Evolutionary conservation across 2,888 invertebrate species (phyloP), one percentile per base, ranked within the genome.

Genomic region (Clostera curtula): DNA sequence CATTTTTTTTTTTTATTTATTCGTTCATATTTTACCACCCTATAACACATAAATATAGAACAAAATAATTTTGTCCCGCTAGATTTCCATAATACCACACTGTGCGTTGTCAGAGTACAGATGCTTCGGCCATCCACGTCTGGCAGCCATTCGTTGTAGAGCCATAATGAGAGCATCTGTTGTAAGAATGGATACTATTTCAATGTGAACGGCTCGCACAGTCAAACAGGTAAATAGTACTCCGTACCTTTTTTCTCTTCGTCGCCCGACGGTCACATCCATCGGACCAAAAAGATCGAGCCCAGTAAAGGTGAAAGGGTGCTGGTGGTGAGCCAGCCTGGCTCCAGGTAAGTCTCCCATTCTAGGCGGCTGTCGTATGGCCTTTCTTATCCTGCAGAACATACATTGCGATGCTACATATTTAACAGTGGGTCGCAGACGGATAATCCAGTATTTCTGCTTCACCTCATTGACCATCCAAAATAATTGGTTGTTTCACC

Each of bases 321-420:
- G 28, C 9, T 43, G 37, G 23, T 46, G 33, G 21, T 43, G 44
- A 0, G 42, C 40, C 24, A 52, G 2, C 0, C 49, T 24, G 1
- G 40, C 40, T 3, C 11, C 19, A 16, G 49, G 49, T 31, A 51
- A 32, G 25, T 50, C 46, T 8, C 43, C 45, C 37, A 47, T 40
- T 16, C 40, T 18, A 0, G 46, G 48, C 9, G 31, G 20, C 2
- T 19, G 7, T 4, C 45, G 48, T 14, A 43, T 48, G 0, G 43
- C 3, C 34, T 25, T 25, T n/a, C n/a, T n/a, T n/a, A n/a, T n/a
- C n/a, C n/a, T n/a, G n/a, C n/a, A n/a, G n/a, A n/a, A n/a, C n/a
- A 44, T 36, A 9, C 49, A 50, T 8, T 19, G 26, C 0, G 38
- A 37, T 1, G 17, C 39, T 2, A 49, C 37, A 12, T 6, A 11